Evolutionary conservation across 1,140 invertebrate genomes (phyloP).

Genomic region (Campodea augens): DNA sequence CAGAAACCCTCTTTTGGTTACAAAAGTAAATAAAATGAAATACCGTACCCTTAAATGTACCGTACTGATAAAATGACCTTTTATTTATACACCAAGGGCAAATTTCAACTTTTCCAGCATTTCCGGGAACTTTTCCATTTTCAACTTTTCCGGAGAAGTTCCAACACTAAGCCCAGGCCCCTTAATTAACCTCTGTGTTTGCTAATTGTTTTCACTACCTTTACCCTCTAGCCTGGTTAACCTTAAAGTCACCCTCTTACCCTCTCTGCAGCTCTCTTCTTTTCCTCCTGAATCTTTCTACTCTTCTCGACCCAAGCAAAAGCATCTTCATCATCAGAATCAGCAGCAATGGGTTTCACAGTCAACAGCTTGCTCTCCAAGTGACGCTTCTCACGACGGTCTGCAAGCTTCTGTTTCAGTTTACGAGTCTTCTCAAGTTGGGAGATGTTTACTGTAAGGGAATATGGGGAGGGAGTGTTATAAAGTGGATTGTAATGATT

Average conservation of each 20-base stretch:
- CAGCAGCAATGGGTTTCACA: conserved; percentile 48
- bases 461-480: not conserved
- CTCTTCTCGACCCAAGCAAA: conserved; percentile 64
- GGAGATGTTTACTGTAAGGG: conserved; percentile 41
- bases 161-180: too few species aligned
- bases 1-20: too few species aligned
- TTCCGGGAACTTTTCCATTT: too few species aligned
- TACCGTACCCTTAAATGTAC: too few species aligned
- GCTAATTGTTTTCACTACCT: too few species aligned
- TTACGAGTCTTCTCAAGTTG: conserved; percentile 60
- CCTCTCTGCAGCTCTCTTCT: conserved; percentile 65
- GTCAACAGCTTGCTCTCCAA: conserved; percentile 49
- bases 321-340: conserved; percentile 46
- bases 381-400: conserved; percentile 56
- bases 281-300: conserved; percentile 55
- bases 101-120: too few species aligned
- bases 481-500: not conserved
- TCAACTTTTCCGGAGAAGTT: too few species aligned
- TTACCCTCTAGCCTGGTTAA: too few species aligned
- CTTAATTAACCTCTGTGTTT: too few species aligned
- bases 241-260: conserved; percentile 28
- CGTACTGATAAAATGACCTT: too few species aligned
- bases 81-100: too few species aligned
- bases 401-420: conserved; percentile 55
- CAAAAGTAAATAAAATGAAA: too few species aligned